Percentiles rank a stretch among this genome's conserved stretches.
These are phyloP conservation scores for Hylia prasina DNA, from an alignment of 2,113 vertebrate genomes.

Conservation along the genomic window DNA sequence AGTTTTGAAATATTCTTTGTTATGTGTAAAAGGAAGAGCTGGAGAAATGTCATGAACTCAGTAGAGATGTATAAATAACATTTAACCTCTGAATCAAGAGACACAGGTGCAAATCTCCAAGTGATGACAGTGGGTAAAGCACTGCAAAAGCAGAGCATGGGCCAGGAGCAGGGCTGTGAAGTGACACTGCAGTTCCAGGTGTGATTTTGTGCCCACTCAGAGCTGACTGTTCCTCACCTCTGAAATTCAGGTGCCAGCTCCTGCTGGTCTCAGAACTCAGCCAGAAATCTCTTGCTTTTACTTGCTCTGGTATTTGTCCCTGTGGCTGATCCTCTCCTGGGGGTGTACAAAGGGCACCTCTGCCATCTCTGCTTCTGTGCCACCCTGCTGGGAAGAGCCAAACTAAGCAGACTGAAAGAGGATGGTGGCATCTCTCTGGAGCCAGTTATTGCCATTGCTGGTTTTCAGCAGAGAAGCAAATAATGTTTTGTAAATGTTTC, in stretches of 20 bases:
- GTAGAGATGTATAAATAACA: neutral
- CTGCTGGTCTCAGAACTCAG: neutral
- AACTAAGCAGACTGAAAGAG: neutral
- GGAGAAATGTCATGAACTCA: neutral
- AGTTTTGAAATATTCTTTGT: neutral
- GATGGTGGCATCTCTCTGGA: neutral
- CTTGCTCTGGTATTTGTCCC: neutral
- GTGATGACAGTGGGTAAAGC: neutral
- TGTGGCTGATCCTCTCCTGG: neutral
- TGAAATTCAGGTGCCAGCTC: neutral
- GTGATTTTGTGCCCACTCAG: neutral
- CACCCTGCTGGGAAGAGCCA: neutral
- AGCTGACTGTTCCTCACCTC: neutral
- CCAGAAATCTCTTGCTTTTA: neutral
- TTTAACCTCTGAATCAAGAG: neutral
- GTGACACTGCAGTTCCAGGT: neutral
- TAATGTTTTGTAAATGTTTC: neutral
- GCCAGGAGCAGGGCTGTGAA: accelerated
- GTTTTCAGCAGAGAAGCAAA: neutral
- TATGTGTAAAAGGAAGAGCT: neutral
- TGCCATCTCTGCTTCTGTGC: accelerated
- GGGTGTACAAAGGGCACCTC: neutral
- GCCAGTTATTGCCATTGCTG: neutral
- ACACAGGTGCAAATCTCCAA: neutral
- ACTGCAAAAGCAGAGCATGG: neutral